Percentiles rank a stretch among this genome's conserved stretches.
These are phyloP conservation scores for Geotrupes spiniger DNA, from an alignment of 2,888 invertebrate species.

Conservation along the genomic window DNA sequence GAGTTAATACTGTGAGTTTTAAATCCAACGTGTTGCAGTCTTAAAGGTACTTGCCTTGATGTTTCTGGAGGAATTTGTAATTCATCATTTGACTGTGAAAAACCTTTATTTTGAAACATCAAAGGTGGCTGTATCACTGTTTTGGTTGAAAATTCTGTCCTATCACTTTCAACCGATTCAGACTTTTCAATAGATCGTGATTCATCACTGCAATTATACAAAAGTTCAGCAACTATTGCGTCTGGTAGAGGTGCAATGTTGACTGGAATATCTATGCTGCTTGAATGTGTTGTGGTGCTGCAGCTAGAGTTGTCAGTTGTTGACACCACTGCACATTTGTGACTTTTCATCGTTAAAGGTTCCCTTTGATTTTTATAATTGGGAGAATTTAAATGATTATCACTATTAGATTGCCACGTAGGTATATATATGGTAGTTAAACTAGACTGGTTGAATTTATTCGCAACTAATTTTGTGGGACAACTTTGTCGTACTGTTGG, in stretches of 20 bases:
- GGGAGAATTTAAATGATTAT: slow-evolving; percentile 40
- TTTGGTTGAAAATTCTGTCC: slow-evolving; percentile 29
- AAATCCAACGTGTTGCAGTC: slow-evolving; percentile 43
- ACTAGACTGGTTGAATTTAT: slow-evolving; percentile 56
- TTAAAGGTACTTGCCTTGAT: slow-evolving; percentile 31
- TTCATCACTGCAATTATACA: slow-evolving; percentile 51
- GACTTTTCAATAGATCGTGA: slow-evolving; percentile 25
- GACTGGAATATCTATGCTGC: slow-evolving; percentile 56
- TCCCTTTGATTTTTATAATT: slow-evolving; percentile 5
- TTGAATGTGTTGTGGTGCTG: slow-evolving; percentile 55
- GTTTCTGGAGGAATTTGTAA: slow-evolving; percentile 30
- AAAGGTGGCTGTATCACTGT: slow-evolving; percentile 56
- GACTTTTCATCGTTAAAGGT: background rate
- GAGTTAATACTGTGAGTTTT: slow-evolving; percentile 59
- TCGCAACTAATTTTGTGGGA: slow-evolving; percentile 62
- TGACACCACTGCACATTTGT: background rate
- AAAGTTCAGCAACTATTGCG: slow-evolving; percentile 54
- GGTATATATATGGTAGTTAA: slow-evolving; percentile 58
- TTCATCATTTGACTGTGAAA: slow-evolving; percentile 21
- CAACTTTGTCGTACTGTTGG: slow-evolving; percentile 59
- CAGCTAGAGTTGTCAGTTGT: slow-evolving; percentile 23
- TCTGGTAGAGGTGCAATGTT: slow-evolving; percentile 52
- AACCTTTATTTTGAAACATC: slow-evolving; percentile 55
- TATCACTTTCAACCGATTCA: slow-evolving; percentile 38
- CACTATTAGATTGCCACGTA: slow-evolving; percentile 50